Evolutionary conservation across 2,888 invertebrate genomes (phyloP), one percentile per base, ranked within the genome.

Genomic region (Apodemia hepburni): DNA sequence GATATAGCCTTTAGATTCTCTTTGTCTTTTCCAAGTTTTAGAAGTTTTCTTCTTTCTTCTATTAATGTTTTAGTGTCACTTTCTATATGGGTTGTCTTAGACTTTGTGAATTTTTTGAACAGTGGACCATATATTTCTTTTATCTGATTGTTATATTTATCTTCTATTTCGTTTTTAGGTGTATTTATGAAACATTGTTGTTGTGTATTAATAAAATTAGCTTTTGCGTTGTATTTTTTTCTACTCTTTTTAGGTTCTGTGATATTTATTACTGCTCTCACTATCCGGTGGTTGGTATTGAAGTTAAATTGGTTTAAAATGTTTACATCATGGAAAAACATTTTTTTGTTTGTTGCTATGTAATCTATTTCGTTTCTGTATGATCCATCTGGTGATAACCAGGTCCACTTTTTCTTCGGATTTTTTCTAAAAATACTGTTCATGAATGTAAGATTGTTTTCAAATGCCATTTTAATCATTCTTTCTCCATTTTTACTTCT

Each of bases 291-390:
- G 11, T 64, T 58, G 8, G 58, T 64, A 9, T 58, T 58, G 38
- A 61, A 61, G 17, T 61, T 35, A 15, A 61, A 35, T 59, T 62
- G 47, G n/a, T 51, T 62, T 49, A 59, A 9, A 12, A 59, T 33
- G 22, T 18, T 33, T 6, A 49, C 6, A 35, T 62, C 49, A n/a
- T 18, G 11, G 7, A 62, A n/a, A n/a, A 38, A 1, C n/a, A 58
- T 57, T 58, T 12, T 27, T 47, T 29, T 60, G 17, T 60, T 57
- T 15, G 60, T 47, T 33, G 18, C 35, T 60, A 63, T 60, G 8
- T 42, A 60, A 17, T 63, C 60, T 60, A 63, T 63, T 57, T 62
- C 62, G 18, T 63, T 63, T 38, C 27, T 59, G 12, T 27, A 38
- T 8, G 27, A 27, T 49, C 42, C 60, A 27, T 63, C 54, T 42